Evolutionary conservation across 2,113 vertebrate genomes (phyloP), one percentile per base, ranked within the genome.

Genomic region (Cairina moschata): DNA sequence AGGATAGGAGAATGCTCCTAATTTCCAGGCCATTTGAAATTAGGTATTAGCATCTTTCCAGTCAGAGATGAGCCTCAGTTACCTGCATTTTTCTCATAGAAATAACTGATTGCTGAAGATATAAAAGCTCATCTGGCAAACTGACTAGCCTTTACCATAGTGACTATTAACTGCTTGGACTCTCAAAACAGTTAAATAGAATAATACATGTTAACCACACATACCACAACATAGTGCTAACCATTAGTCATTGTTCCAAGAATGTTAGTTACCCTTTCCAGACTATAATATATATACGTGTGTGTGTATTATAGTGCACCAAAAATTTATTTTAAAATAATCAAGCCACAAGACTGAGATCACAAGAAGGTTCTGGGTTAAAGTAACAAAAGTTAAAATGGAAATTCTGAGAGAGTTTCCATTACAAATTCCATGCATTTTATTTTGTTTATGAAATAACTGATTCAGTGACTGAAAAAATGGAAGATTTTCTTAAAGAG

Each of bases 241-340:
- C 36, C 86, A 42, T 90, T 91, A 83, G 42, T 96, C 96, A 95
- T 12, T 44, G 29, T 46, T 85, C 44, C 59, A 93, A 84, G 56
- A 11, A 92, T 13, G 17, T 23, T 91, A 83, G 90, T 68, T 93
- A 76, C 29, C 20, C 25, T 94, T 86, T 77, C 75, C 52, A 21
- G 62, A 59, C 48, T 54, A 42, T 21, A 20, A 17, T 31, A 18
- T 25, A 13, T 38, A 28, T 48, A 32, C 29, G n/a, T 71, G 26
- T 34, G 28, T 46, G 14, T 68, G 38, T 28, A 78, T 65, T 67
- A 86, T 74, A 91, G 26, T 52, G 29, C 36, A 67, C 8, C 6
- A 88, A 89, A 93, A 73, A 71, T 5, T 59, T 81, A 42, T 71
- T 90, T 94, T 93, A 79, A 88, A 88, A 94, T 88, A 93, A 74